These are phyloP conservation scores for Hermaeophaga mercurialis DNA, from an alignment of 2,888 invertebrate genomes.

Conservation along the genomic window DNA sequence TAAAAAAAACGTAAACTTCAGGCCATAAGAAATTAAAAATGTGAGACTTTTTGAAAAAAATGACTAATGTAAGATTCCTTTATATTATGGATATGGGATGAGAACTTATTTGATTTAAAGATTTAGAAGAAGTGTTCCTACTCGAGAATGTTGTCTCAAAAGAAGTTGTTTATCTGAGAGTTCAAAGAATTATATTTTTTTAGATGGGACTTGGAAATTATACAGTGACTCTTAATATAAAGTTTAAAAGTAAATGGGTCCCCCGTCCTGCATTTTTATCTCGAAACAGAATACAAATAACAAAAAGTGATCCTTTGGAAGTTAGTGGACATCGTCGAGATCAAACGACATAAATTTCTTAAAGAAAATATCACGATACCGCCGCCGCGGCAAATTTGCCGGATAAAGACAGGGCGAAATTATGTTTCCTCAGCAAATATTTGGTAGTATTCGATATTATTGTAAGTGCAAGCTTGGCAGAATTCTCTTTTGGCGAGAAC, in stretches of 20 bases:
- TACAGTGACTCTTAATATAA: not conserved
- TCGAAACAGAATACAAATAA: slow-evolving; percentile 8
- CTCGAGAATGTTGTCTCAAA: no score
- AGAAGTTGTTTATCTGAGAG: no score
- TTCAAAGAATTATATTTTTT: no score
- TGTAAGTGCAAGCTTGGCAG: slow-evolving; percentile 36
- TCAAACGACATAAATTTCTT: slow-evolving; percentile 15
- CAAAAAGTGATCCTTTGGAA: slow-evolving; percentile 10
- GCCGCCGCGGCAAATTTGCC: slow-evolving; percentile 6
- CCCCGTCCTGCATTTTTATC: not conserved
- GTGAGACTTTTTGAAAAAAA: no score
- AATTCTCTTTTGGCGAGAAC: slow-evolving; percentile 31
- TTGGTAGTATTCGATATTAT: slow-evolving; percentile 43
- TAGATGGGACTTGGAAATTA: not conserved
- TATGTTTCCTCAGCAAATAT: slow-evolving; percentile 47
- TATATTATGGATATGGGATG: no score
- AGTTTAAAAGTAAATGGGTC: not conserved
- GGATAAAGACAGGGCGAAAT: slow-evolving; percentile 33
- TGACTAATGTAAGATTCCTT: no score
- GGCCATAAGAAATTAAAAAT: no score
- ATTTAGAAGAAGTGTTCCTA: no score
- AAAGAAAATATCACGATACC: slow-evolving; percentile 5
- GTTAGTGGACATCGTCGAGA: not conserved
- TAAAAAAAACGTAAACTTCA: no score
- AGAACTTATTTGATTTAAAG: no score